Percentiles rank a stretch among this genome's conserved stretches.
Conservation (phyloP, 2,113 vertebrate species). For the Cinclus cinclus region DNA sequence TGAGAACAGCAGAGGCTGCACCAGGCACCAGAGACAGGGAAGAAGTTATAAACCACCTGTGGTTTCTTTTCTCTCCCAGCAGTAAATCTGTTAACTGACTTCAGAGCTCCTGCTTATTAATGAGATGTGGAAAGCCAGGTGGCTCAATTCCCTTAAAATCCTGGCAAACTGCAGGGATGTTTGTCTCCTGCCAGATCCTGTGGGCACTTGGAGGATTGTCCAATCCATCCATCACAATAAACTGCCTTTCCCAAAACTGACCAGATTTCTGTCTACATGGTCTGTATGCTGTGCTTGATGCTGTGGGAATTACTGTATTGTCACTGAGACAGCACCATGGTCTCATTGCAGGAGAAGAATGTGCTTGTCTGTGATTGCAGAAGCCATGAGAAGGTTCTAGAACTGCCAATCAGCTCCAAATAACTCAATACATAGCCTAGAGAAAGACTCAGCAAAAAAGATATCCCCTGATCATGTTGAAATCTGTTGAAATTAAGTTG, state of each 20-base stretch:
- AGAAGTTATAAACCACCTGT: neutral
- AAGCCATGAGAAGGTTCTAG: neutral
- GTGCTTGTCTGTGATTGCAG: neutral
- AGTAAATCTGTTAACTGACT: neutral
- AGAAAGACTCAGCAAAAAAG: neutral
- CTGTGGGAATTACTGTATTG: neutral
- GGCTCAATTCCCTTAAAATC: neutral
- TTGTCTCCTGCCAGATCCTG: neutral
- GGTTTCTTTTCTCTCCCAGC: neutral
- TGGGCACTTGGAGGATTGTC: neutral
- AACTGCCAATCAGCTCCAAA: neutral
- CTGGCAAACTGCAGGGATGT: neutral
- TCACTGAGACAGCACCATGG: neutral
- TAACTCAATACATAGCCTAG: neutral
- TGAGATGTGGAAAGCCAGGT: neutral
- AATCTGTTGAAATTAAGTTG: neutral
- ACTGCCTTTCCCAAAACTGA: neutral
- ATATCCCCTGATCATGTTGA: neutral
- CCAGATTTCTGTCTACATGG: neutral
- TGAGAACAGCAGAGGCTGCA: neutral
- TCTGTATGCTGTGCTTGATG: neutral
- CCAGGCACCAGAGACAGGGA: neutral
- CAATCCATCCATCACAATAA: neutral
- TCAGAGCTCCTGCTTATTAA: neutral
- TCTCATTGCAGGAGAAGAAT: neutral